Percentiles rank a stretch among this genome's conserved stretches.
These are phyloP conservation scores for Drosophila dunni DNA, from an alignment of 1,140 invertebrate genomes.

Conservation along the genomic window DNA sequence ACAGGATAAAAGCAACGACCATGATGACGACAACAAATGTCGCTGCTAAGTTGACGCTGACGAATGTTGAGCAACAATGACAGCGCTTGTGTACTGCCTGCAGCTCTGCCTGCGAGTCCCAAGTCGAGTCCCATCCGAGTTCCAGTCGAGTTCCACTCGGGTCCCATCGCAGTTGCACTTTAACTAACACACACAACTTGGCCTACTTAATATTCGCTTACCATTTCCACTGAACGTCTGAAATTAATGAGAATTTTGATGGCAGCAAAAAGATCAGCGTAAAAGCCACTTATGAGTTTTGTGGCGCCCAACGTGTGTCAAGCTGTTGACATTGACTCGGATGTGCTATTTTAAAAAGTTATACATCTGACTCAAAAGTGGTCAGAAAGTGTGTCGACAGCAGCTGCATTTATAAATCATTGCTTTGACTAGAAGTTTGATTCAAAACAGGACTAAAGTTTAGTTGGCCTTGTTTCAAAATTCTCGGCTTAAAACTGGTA, in stretches of 20 bases:
- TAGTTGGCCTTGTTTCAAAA: too few relatives aligned
- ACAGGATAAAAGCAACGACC: conserved; percentile 13
- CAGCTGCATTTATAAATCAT: too few relatives aligned
- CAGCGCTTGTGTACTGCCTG: background rate
- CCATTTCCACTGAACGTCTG: background rate
- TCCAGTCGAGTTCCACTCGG: background rate
- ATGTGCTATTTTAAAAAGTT: too few relatives aligned
- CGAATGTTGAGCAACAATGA: conserved; percentile 53
- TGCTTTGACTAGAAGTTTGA: too few relatives aligned
- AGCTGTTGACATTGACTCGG: too few relatives aligned
- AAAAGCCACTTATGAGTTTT: background rate
- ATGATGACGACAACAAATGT: conserved; percentile 13
- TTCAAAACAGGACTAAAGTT: too few relatives aligned
- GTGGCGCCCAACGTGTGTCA: background rate
- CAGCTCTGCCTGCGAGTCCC: background rate
- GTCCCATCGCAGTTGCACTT: background rate
- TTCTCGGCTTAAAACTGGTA: too few relatives aligned
- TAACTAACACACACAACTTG: conserved; percentile 16
- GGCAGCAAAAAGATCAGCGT: too few relatives aligned
- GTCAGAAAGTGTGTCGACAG: too few relatives aligned
- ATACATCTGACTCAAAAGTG: too few relatives aligned
- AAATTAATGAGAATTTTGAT: background rate
- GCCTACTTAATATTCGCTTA: background rate
- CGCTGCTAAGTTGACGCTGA: conserved; percentile 65
- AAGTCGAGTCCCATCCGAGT: background rate